These are phyloP conservation scores for Epizoanthus fatuus DNA, from an alignment of 92 coral and sea anemone genomes.

Conservation along the genomic window DNA sequence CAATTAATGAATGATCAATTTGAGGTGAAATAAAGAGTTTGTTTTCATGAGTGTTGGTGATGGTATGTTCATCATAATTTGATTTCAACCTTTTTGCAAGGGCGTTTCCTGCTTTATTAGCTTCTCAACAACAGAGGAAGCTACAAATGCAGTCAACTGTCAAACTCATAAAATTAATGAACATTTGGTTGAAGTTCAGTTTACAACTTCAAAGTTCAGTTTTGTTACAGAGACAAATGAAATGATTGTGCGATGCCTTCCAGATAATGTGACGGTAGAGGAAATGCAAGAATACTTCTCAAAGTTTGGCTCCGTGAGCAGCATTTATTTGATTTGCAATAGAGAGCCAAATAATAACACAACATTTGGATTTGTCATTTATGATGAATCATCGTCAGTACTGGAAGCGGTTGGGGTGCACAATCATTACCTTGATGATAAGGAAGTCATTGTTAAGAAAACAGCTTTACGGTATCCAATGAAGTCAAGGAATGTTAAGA, in stretches of 20 bases:
- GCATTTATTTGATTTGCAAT: conserved; percentile 39
- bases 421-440: conserved; percentile 29
- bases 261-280: conserved; percentile 22
- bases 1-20: too few species aligned
- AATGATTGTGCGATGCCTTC: conserved; percentile 23
- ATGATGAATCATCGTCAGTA: not conserved
- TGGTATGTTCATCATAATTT: too few species aligned
- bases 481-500: conserved; percentile 41
- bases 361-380: conserved; percentile 34
- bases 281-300: conserved; percentile 30
- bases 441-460: conserved; percentile 54
- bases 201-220: conserved; percentile 32
- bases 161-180: conserved; percentile 3
- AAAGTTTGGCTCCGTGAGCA: not conserved
- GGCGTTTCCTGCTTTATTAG: conserved; percentile 33
- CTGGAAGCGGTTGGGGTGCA: not conserved
- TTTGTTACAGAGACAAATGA: conserved; percentile 18
- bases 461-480: conserved; percentile 57
- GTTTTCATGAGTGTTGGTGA: too few species aligned
- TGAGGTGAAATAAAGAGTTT: too few species aligned
- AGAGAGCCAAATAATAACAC: conserved; percentile 15
- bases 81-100: too few species aligned
- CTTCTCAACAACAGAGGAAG: conserved; percentile 1
- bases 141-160: conserved; percentile 33
- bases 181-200: conserved; percentile 11